A percentile compares a stretch with the other conserved stretches of the same genome.
Conservation (phyloP, 2,113 vertebrate genomes). For the Phasianus colchicus region DNA sequence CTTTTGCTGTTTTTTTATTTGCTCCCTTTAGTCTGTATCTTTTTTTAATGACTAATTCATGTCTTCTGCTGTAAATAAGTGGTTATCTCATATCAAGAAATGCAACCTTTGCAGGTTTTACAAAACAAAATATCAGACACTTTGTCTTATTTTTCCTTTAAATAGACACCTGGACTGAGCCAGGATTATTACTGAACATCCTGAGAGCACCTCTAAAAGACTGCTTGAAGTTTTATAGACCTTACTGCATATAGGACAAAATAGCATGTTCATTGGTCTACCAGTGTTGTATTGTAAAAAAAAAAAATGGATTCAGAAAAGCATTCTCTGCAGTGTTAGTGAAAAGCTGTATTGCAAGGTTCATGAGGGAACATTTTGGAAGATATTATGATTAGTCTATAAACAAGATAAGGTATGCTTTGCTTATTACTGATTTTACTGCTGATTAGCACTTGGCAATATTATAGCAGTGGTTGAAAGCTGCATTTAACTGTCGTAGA, state of each 20-base stretch:
- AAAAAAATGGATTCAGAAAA: not conserved
- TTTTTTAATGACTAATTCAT: not conserved
- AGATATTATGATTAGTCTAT: not conserved
- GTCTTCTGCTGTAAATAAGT: not conserved
- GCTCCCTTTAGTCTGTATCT: not conserved
- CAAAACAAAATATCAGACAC: not conserved
- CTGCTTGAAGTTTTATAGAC: not conserved
- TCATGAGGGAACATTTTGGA: not conserved
- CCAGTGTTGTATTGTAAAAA: not conserved
- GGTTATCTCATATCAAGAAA: not conserved
- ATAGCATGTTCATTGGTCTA: not conserved
- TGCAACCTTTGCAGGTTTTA: accelerated
- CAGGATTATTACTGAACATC: no score
- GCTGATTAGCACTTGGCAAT: conserved; percentile 11
- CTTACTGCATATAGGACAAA: not conserved
- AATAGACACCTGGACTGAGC: not conserved
- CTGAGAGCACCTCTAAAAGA: not conserved
- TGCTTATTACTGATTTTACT: conserved; percentile 7
- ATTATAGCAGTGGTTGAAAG: not conserved
- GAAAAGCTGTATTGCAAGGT: not conserved
- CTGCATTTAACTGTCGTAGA: not conserved
- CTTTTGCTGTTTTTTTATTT: not conserved
- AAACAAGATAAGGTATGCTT: not conserved
- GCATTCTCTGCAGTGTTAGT: not conserved
- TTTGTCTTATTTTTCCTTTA: not conserved